A percentile compares a stretch with the other conserved stretches of the same genome.
Conservation (phyloP, 2,113 vertebrate species). For the Alouatta palliata region DNA sequence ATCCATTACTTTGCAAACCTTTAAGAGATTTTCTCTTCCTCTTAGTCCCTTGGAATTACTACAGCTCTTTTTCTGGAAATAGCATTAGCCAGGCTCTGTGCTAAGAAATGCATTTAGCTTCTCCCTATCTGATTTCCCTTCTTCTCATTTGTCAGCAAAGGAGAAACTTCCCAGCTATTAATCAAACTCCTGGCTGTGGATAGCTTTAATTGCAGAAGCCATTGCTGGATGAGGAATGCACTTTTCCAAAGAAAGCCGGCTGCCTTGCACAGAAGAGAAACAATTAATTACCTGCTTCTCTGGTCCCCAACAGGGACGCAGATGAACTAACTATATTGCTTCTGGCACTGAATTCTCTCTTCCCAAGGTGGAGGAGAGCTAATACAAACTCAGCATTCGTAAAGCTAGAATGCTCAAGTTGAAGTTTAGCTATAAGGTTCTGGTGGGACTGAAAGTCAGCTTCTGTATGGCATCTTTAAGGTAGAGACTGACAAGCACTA, state of each 20-base stretch:
- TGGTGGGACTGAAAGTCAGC: neutral
- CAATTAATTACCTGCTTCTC: conserved; percentile 47
- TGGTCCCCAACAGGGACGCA: conserved; percentile 68
- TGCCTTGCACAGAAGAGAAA: conserved; percentile 44
- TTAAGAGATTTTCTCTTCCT: neutral
- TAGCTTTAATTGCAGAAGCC: conserved; percentile 71
- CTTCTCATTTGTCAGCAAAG: conserved; percentile 76
- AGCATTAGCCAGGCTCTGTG: conserved; percentile 47
- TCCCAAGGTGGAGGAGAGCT: conserved; percentile 1
- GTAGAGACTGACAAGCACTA: neutral
- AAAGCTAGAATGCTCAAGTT: neutral
- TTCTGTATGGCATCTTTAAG: neutral
- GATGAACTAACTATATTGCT: conserved; percentile 74
- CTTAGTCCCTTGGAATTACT: conserved; percentile 30
- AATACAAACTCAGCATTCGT: neutral
- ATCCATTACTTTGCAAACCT: conserved; percentile 54
- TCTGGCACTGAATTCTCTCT: conserved; percentile 50
- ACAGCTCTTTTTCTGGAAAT: conserved; percentile 50
- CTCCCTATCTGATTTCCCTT: conserved; percentile 66
- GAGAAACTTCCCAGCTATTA: conserved; percentile 74
- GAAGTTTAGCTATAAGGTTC: neutral
- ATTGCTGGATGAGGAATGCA: conserved; percentile 50
- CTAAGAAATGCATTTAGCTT: conserved; percentile 51
- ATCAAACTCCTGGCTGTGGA: conserved; percentile 58
- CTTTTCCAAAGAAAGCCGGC: conserved; percentile 60